Evolutionary conservation across 2,113 vertebrate genomes (phyloP), one percentile per base, ranked within the genome.

Genomic region (Calcarius ornatus): DNA sequence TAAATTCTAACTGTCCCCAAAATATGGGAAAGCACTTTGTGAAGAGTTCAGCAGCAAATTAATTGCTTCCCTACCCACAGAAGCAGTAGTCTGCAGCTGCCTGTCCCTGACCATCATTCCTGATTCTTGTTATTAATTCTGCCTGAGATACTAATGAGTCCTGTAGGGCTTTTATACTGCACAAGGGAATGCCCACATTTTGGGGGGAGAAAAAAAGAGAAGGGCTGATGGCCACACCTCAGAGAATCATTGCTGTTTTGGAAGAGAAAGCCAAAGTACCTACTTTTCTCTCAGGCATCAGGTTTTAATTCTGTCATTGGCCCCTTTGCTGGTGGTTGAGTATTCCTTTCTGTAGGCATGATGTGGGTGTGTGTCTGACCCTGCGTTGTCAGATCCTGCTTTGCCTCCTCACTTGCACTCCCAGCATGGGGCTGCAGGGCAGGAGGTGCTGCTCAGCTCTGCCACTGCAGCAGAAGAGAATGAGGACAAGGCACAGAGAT

Each of bases 391-490:
- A 25, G 0, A 1, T 27, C 35, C 35, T 0, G 4, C 47, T n/a
- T 42, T 57, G 56, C 50, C 43, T 92, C 59, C 43, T 92, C 1
- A 2, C 35, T 56, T 23, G 17, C 17, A 1, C 35, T 19, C 24
- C 42, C n/a, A 40, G 0, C 1, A 0, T 0, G 0, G 42, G n/a
- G 40, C 63, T 72, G 51, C 42, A n/a, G 42, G 42, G 51, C 20
- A 42, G 54, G 51, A 38, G 64, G 20, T 23, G 63, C 78, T 4
- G 1, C 54, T 78, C 25, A 57, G 60, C 60, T 42, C 40, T 40
- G 27, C 35, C 38, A 2, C 22, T 57, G 64, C 37, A 65, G 60
- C 51, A 81, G 69, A 4, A 17, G 40, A 42, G 24, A 18, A 13
- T 5, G 8, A 64, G 77, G 48, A 12, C 28, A 17, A 47, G 68